Conservation (phyloP, 1,140 invertebrate species). For the Brachionus plicatilis region DNA sequence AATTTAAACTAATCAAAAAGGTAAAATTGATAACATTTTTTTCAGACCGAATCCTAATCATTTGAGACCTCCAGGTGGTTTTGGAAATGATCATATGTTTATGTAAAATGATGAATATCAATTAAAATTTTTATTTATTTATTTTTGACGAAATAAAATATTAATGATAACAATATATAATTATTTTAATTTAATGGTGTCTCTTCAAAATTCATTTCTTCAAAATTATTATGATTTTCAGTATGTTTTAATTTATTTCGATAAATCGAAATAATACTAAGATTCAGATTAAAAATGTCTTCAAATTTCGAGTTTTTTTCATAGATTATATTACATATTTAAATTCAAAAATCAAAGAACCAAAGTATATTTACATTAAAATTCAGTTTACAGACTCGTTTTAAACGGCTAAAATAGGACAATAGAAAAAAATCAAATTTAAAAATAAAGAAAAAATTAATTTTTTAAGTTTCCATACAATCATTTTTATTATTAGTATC, state of each 20-base stretch:
- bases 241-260: background rate
- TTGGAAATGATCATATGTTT: constrained; percentile 17
- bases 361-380: background rate
- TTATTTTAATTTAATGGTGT: too few relatives aligned
- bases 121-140: background rate
- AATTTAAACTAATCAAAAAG: too few relatives aligned
- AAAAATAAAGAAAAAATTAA: background rate
- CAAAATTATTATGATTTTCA: background rate
- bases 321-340: background rate
- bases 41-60: constrained; percentile 13
- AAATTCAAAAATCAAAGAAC: background rate
- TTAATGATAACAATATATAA: background rate
- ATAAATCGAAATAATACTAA: background rate
- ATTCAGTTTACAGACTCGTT: background rate
- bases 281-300: background rate
- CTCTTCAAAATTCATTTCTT: background rate
- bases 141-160: background rate
- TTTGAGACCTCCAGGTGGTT: constrained; percentile 6
- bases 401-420: background rate
- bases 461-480: constrained; percentile 32
- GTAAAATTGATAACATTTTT: background rate
- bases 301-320: background rate
- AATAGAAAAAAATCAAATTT: background rate
- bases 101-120: background rate
- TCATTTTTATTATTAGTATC: constrained; percentile 26